phyloP scores from a whole-genome alignment of 2,888 invertebrate genomes.

The Stenodema calcarata region DNA sequence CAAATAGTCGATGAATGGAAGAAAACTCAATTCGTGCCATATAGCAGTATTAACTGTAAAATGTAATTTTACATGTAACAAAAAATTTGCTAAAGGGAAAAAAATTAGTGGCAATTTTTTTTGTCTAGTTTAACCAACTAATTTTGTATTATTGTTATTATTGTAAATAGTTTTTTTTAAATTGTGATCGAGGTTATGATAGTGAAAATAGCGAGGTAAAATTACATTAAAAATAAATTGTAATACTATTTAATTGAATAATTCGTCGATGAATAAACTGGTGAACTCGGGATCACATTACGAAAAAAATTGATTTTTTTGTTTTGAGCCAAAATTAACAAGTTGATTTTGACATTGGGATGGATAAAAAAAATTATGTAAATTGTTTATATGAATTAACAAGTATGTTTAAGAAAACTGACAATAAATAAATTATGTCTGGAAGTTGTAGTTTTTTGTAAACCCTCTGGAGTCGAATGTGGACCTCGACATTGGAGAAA shows the following conservation, averaged over 20 bases:
- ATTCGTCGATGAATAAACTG: background rate
- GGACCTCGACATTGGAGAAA: no score
- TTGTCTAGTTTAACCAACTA: slow-evolving; percentile 1
- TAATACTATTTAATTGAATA: background rate
- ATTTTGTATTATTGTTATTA: slow-evolving; percentile 3
- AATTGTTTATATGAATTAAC: slow-evolving; percentile 40
- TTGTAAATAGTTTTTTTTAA: slow-evolving; percentile 20
- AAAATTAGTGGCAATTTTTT: background rate
- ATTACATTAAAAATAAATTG: background rate
- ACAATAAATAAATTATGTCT: slow-evolving; percentile 42
- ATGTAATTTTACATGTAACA: slow-evolving; percentile 12
- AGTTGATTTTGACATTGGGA: background rate
- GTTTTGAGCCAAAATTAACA: background rate
- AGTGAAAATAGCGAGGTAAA: background rate
- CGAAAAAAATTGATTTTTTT: background rate
- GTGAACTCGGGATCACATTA: background rate
- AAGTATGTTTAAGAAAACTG: slow-evolving; percentile 30
- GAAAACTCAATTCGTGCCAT: slow-evolving; percentile 35
- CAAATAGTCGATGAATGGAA: background rate
- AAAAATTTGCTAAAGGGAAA: slow-evolving; percentile 3
- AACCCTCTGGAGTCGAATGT: no score
- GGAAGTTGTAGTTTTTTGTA: background rate
- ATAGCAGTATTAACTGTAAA: slow-evolving; percentile 40
- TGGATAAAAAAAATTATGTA: background rate
- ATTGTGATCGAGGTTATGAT: slow-evolving; percentile 8